These are phyloP conservation scores for Mya arenaria DNA, from an alignment of 1,140 invertebrate species.

Conservation along the genomic window DNA sequence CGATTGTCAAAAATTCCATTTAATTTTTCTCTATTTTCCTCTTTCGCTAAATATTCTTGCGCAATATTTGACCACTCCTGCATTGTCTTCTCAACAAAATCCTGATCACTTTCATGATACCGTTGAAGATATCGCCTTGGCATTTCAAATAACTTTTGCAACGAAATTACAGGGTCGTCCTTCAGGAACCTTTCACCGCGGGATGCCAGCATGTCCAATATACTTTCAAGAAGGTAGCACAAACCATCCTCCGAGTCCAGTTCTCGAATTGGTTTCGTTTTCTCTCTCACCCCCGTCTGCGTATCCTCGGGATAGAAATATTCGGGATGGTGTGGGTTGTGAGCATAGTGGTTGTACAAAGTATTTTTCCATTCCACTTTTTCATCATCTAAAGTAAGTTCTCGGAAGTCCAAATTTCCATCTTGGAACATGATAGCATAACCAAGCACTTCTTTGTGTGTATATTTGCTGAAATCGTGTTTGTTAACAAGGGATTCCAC, in stretches of 20 bases:
- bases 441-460: slow-evolving; percentile 39
- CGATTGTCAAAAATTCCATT: slow-evolving; percentile 30
- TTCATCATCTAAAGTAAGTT: slow-evolving; percentile 20
- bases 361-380: slow-evolving; percentile 48
- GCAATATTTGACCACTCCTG: slow-evolving; percentile 1
- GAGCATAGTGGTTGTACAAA: slow-evolving; percentile 33
- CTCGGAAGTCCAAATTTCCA: slow-evolving; percentile 19
- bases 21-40: slow-evolving; percentile 3
- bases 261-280: not conserved
- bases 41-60: not conserved
- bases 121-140: slow-evolving; percentile 21
- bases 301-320: slow-evolving; percentile 31
- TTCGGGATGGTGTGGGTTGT: slow-evolving; percentile 52
- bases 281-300: slow-evolving; percentile 17
- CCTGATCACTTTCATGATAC: slow-evolving; percentile 31
- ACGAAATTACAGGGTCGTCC: slow-evolving; percentile 23
- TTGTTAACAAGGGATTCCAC: not conserved
- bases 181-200: slow-evolving; percentile 30
- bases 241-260: not conserved
- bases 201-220: slow-evolving; percentile 49
- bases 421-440: slow-evolving; percentile 52
- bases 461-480: slow-evolving; percentile 52
- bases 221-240: slow-evolving; percentile 40
- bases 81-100: not conserved
- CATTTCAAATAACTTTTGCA: slow-evolving; percentile 40